phyloP scores from a whole-genome alignment of 2,113 vertebrate genomes.

The Larimichthys crocea region DNA sequence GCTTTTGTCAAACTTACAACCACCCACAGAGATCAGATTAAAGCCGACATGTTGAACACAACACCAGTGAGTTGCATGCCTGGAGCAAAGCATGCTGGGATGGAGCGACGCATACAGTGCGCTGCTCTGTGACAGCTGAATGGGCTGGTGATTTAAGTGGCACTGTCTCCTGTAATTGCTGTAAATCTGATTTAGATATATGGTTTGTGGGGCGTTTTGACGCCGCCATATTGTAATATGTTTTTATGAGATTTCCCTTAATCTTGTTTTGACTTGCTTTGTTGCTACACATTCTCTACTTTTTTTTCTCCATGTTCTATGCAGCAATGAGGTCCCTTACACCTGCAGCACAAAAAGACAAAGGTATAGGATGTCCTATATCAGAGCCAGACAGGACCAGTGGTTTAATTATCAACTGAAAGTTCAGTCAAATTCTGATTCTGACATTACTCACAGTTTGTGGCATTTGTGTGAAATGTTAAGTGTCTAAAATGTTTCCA shows the following conservation, averaged over 20 bases:
- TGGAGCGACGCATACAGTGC: constrained; percentile 12
- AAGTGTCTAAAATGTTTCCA: background rate
- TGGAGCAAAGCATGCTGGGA: constrained; percentile 73
- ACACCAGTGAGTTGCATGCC: constrained; percentile 44
- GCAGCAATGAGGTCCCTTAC: background rate
- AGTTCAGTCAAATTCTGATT: background rate
- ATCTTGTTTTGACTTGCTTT: constrained; percentile 66
- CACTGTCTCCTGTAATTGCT: constrained; percentile 63
- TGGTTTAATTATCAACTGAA: background rate
- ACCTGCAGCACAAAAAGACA: background rate
- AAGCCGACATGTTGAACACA: constrained; percentile 55
- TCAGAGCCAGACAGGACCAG: background rate
- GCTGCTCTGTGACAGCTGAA: constrained; percentile 46
- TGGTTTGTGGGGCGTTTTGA: constrained; percentile 59
- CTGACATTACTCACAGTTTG: background rate
- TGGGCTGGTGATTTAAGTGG: constrained; percentile 54
- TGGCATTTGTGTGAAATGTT: background rate
- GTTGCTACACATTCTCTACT: constrained; percentile 17
- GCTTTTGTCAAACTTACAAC: constrained; percentile 52
- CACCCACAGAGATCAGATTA: constrained; percentile 64
- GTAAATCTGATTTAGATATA: constrained; percentile 72
- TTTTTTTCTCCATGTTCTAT: constrained; percentile 3
- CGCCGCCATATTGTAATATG: constrained; percentile 53
- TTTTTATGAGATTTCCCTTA: constrained; percentile 77
- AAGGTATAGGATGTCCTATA: background rate